Evolutionary conservation across 2,113 vertebrate genomes (phyloP).

Genomic region (Erythrolamprus reginae): DNA sequence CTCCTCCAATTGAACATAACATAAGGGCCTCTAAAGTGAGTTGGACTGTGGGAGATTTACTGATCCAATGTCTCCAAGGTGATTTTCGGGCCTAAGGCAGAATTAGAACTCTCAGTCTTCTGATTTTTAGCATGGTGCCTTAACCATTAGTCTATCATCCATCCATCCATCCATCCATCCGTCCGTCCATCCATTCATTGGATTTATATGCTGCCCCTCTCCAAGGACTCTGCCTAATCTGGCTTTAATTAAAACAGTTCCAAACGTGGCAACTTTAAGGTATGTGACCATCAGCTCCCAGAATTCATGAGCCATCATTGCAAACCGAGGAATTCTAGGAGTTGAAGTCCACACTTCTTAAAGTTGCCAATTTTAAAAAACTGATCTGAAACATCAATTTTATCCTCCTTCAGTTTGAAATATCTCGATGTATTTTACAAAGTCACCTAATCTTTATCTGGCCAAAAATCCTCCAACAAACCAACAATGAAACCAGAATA

Average conservation of each 20-base stretch:
- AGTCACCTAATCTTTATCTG: background rate
- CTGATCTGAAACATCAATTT: background rate
- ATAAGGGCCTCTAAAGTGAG: background rate
- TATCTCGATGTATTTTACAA: background rate
- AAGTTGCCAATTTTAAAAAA: background rate
- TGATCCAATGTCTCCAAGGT: background rate
- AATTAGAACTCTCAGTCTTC: background rate
- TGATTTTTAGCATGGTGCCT: background rate
- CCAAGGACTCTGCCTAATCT: too few species aligned
- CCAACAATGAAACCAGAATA: background rate
- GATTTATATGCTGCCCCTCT: too few species aligned
- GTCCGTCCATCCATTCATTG: too few species aligned
- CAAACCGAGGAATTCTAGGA: background rate
- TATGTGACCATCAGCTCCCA: background rate
- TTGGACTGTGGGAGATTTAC: background rate
- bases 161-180: too few species aligned
- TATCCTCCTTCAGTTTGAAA: background rate
- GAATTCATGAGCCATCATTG: background rate
- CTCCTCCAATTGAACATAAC: background rate
- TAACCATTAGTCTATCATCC: background rate
- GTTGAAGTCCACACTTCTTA: background rate
- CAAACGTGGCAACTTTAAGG: background rate
- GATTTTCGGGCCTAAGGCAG: background rate
- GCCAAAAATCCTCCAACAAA: background rate
- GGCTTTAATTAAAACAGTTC: background rate